Percentiles rank a stretch among this genome's conserved stretches.
These are phyloP conservation scores for Ormyrus rosae DNA, from an alignment of 2,888 invertebrate species.

Conservation along the genomic window DNA sequence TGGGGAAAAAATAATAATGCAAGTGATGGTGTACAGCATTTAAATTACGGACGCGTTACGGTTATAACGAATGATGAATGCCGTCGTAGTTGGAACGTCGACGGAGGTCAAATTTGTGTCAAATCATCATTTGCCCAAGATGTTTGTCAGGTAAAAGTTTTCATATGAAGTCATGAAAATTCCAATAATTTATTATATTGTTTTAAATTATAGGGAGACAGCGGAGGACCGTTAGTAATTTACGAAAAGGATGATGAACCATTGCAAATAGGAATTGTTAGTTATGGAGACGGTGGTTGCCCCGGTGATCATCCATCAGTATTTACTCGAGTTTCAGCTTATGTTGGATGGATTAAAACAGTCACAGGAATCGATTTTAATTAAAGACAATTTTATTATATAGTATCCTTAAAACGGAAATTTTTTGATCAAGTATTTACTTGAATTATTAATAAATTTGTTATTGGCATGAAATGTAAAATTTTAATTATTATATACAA, in stretches of 20 bases:
- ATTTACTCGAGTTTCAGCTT: conserved; percentile 59
- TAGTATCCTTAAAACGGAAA: too few species aligned
- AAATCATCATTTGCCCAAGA: conserved; percentile 52
- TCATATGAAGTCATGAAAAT: background rate
- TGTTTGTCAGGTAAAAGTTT: conserved; percentile 61
- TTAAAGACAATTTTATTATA: background rate
- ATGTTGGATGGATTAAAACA: conserved; percentile 59
- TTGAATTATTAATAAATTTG: background rate
- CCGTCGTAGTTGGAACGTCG: conserved; percentile 54
- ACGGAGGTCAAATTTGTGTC: conserved; percentile 60
- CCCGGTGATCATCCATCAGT: conserved; percentile 61
- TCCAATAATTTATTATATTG: background rate
- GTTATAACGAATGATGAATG: conserved; percentile 2
- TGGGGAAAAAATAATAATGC: too few species aligned
- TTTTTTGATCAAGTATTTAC: too few species aligned
- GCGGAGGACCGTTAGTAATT: conserved; percentile 63
- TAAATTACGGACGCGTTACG: too few species aligned
- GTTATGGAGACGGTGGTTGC: conserved; percentile 62
- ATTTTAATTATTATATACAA: too few species aligned
- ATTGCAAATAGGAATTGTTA: conserved; percentile 65
- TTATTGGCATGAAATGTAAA: too few species aligned
- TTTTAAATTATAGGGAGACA: conserved; percentile 60
- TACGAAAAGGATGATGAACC: conserved; percentile 21
- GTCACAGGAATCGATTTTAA: conserved; percentile 56
- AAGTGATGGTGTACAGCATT: too few species aligned